Evolutionary conservation across 2,888 invertebrate genomes (phyloP).

Genomic region (Nectonema munidae): DNA sequence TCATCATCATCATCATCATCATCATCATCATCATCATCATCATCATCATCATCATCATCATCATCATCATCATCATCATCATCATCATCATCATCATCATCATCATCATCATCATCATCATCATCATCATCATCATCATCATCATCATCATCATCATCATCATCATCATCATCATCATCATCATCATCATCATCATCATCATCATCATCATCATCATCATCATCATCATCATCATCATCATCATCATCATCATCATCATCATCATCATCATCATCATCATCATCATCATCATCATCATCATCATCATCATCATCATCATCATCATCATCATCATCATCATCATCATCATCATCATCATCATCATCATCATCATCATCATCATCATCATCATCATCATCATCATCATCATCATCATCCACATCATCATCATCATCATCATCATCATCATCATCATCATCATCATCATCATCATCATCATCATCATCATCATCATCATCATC

Average conservation of each 20-base stretch:
- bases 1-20: constrained; percentile 10
- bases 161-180: constrained; percentile 10
- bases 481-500: constrained; percentile 6
- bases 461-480: constrained; percentile 13
- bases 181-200: constrained; percentile 9
- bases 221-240: constrained; percentile 11
- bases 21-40: constrained; percentile 11
- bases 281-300: constrained; percentile 2
- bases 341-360: constrained; percentile 9
- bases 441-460: constrained; percentile 13
- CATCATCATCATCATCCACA: too few relatives aligned
- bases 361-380: constrained; percentile 10
- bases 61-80: constrained; percentile 6
- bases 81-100: constrained; percentile 6
- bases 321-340: background rate
- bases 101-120: constrained; percentile 2
- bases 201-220: constrained; percentile 8
- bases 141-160: background rate
- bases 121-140: background rate
- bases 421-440: constrained; percentile 9
- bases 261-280: constrained; percentile 6
- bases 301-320: constrained; percentile 1
- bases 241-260: constrained; percentile 8
- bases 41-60: constrained; percentile 13
- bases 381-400: constrained; percentile 10